Base-by-base conservation (phyloP, 2,797 vertebrate genomes). In the Amblyopsis hoosieri region DNA sequence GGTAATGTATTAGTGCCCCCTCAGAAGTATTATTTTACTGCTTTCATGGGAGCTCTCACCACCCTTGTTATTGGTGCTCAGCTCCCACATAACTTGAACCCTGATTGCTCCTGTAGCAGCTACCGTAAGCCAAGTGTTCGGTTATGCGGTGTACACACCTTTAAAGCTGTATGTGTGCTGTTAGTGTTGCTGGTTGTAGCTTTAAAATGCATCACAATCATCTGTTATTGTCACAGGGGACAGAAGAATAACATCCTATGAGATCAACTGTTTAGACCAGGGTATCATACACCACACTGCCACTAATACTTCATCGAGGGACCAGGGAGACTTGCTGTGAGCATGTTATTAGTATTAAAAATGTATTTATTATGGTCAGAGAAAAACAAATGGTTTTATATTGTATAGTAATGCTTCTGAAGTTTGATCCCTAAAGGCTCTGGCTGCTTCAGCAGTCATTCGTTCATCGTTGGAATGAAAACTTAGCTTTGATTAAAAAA, bases 401-500 rank as follows among this genome's bases (percentile, higher is more conserved):
- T 55, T 50, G 19, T 60, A 57, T 47, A 69, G 66, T 69, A 48
- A 51, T 57, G 74, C 50, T 66, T 72, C 33, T 69, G 74, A 74
- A 76, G 65, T 71, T 79, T 82, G 85, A 86, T 83, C 85, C 71
- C 55, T 80, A 33, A 82, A 86, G 79, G 75, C 62, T 48, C 55
- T 55, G 46, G 66, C 75, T 67, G 77, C 80, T 67, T 81, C 71
- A 82, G 84, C 72, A 77, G 69, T 74, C 62, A 74, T 84, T 88
- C 73, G 79, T 88, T 86, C 80, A 73, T 82, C 67, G 87, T 85
- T 85, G 74, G 77, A 89, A 85, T 77, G 78, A 87, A 86, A 84
- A 72, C 9, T 1, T 47, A 48, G 76, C 85, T 90, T 90, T 90
- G 85, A 87, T 91, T 89, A 84, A 88, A 90, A 91, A 89, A 12